Percentiles rank a stretch among this genome's conserved stretches.
phyloP scores from a whole-genome alignment of 2,113 vertebrate species.

The Tapirus terrestris region DNA sequence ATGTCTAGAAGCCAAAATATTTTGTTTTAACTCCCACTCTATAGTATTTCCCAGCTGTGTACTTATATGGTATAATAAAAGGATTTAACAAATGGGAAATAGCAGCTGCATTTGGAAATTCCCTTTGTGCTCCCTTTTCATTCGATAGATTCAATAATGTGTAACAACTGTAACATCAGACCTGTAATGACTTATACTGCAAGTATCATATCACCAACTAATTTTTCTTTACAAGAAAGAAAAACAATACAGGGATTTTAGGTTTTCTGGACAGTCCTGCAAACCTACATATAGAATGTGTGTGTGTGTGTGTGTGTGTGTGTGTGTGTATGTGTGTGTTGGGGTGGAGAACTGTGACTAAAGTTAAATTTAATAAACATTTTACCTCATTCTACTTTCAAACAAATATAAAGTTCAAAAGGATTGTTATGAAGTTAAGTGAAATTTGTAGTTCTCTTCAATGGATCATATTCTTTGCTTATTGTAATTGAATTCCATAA shows the following conservation, averaged over 20 bases:
- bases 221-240: slow-evolving; percentile 74
- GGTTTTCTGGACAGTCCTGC: slow-evolving; percentile 45
- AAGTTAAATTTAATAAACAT: slow-evolving; percentile 47
- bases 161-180: slow-evolving; percentile 85
- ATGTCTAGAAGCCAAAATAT: slow-evolving; percentile 90
- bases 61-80: slow-evolving; percentile 89
- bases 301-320: background rate
- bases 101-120: slow-evolving; percentile 89
- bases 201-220: slow-evolving; percentile 77
- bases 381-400: slow-evolving; percentile 57
- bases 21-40: slow-evolving; percentile 89
- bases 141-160: slow-evolving; percentile 87
- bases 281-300: background rate
- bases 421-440: background rate
- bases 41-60: slow-evolving; percentile 89
- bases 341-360: background rate
- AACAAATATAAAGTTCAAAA: slow-evolving; percentile 62
- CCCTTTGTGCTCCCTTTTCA: slow-evolving; percentile 86
- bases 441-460: slow-evolving; percentile 3
- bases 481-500: background rate
- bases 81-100: slow-evolving; percentile 89
- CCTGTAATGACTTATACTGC: slow-evolving; percentile 83
- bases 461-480: background rate
- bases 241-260: slow-evolving; percentile 71
- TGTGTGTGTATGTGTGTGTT: background rate